Base-by-base conservation (phyloP, 2,113 vertebrate species). In the Cephalopholis sonnerati region DNA sequence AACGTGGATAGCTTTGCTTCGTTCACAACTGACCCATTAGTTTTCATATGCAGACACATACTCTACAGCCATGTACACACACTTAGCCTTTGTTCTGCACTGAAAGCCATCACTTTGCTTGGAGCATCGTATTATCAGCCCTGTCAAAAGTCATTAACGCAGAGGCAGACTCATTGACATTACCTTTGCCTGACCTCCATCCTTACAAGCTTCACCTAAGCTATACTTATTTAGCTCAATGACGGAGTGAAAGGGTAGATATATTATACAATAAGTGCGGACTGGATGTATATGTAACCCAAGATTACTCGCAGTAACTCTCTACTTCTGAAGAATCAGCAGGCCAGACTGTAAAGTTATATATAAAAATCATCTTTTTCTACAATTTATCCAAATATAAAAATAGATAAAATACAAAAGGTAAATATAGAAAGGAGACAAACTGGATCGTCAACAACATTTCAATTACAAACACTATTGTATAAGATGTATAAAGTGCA, bases 251-350 rank as follows among this genome's bases (percentile, higher is more conserved):
- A 66, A 29, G 76, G 62, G 39, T 85, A 50, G 89, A 84, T 89
- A 90, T 90, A 72, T 86, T 91, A 92, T 90, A 84, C 92, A 93
- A 91, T 91, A 89, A 94, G 91, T 13, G 90, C 84, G 89, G 88
- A 74, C 86, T 87, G 87, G 86, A 93, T 90, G 91, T 91, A 91
- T 93, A 89, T 15, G n/a, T n/a, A n/a, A n/a, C n/a, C n/a, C n/a
- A 48, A 48, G 4, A 36, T 36, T 36, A 36, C 32, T 36, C 7
- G 32, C 32, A 36, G 32, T 36, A 36, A 36, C 32, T 36, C 32
- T 36, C 6, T 36, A 36, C 32, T 36, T 36, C 7, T 36, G 32
- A 36, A 36, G 32, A 36, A 36, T 36, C 32, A 36, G 32, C 6
- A 36, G 32, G 32, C 32, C 32, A 36, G 32, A 8, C 32, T 7